Evolutionary conservation across 2,888 invertebrate species (phyloP).

Genomic region (Drosophila acutilabella): DNA sequence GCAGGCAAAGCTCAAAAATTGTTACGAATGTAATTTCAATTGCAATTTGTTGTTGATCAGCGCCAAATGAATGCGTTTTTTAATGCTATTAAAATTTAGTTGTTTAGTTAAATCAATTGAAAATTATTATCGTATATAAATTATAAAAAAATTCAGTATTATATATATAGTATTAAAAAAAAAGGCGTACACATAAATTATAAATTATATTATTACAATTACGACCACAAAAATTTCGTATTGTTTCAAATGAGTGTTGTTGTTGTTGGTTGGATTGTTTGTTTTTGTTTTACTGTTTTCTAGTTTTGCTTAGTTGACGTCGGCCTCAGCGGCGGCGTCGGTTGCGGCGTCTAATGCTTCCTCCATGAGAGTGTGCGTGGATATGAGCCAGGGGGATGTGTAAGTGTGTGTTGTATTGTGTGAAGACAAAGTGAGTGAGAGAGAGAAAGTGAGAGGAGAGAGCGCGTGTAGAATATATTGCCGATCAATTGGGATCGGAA

Average conservation of each 20-base stretch:
- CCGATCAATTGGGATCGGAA: constrained; percentile 17
- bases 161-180: constrained; percentile 71
- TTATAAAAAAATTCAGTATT: constrained; percentile 75
- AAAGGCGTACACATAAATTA: constrained; percentile 75
- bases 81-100: constrained; percentile 55
- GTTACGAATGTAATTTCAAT: constrained; percentile 14
- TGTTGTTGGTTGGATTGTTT: constrained; percentile 29
- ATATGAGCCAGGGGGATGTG: constrained; percentile 4
- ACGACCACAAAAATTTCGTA: constrained; percentile 73
- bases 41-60: constrained; percentile 27
- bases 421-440: constrained; percentile 10
- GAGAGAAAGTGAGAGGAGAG: constrained; percentile 27
- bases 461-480: constrained; percentile 28
- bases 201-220: constrained; percentile 80
- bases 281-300: constrained; percentile 26
- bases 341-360: constrained; percentile 24
- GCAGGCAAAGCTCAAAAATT: constrained; percentile 7
- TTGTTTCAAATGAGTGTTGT: constrained; percentile 65
- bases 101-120: constrained; percentile 65
- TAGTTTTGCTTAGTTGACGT: constrained; percentile 37
- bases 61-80: constrained; percentile 40
- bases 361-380: constrained; percentile 26
- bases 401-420: constrained; percentile 1
- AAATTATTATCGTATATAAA: constrained; percentile 75
- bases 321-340: constrained; percentile 23